Evolutionary conservation across 2,113 vertebrate species (phyloP).

Genomic region (Charadrius vociferus): DNA sequence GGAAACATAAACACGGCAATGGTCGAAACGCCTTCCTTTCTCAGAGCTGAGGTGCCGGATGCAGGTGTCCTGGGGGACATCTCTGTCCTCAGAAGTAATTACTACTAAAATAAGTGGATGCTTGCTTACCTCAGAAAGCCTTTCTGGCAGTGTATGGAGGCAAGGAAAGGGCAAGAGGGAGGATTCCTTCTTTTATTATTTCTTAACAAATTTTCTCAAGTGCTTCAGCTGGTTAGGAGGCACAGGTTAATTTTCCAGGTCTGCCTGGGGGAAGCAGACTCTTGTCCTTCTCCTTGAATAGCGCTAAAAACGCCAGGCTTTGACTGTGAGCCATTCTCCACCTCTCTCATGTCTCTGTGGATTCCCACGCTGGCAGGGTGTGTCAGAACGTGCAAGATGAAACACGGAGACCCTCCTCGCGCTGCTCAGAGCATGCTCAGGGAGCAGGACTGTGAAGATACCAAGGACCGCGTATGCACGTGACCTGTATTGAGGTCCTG

Average conservation of each 20-base stretch:
- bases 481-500: no score
- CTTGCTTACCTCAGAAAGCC: neutral
- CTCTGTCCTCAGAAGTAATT: neutral
- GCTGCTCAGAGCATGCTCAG: neutral
- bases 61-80: neutral
- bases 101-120: neutral
- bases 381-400: neutral
- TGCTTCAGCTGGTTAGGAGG: neutral
- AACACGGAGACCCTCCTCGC: neutral
- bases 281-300: neutral
- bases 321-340: neutral
- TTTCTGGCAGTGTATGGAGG: neutral
- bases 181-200: neutral
- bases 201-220: neutral
- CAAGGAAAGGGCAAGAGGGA: neutral
- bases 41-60: neutral
- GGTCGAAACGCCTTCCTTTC: neutral
- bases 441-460: neutral
- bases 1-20: fast-evolving
- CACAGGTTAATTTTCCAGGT: neutral
- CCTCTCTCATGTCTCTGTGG: neutral
- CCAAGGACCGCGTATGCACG: fast-evolving
- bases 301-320: neutral
- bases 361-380: neutral
- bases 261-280: neutral